Percentiles rank a stretch among this genome's conserved stretches.
Evolutionary conservation across 2,797 vertebrate species (phyloP).

Genomic region (Myiotriccus ornatus): DNA sequence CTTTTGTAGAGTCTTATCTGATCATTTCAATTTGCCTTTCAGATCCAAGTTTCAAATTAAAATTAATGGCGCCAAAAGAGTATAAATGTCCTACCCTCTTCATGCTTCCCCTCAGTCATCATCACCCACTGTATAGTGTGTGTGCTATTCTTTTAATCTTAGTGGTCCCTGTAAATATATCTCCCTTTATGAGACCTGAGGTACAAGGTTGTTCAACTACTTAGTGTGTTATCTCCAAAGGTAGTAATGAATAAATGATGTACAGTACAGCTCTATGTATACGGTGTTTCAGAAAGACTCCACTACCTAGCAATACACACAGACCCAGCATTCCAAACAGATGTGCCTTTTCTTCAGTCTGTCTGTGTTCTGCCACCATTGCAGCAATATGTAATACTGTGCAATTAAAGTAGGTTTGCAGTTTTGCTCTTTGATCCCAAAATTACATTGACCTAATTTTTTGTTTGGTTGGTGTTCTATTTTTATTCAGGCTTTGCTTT

Average conservation of each 20-base stretch:
- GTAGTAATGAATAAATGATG: background rate
- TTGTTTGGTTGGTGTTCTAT: background rate
- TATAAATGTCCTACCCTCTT: background rate
- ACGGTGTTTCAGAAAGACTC: background rate
- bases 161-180: background rate
- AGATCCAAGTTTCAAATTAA: background rate
- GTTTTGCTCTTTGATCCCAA: background rate
- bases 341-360: background rate
- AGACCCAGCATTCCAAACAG: background rate
- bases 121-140: background rate
- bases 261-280: background rate
- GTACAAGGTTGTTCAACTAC: background rate
- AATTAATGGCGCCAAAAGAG: constrained; percentile 6
- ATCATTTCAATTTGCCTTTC: constrained; percentile 9
- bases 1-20: background rate
- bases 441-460: background rate
- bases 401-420: background rate
- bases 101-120: background rate
- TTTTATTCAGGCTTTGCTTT: background rate
- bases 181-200: background rate
- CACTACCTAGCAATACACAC: background rate
- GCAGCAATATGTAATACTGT: background rate
- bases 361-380: background rate
- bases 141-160: background rate
- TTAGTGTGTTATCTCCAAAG: background rate